Percentiles rank a stretch among this genome's conserved stretches.
Evolutionary conservation across 2,113 vertebrate species (phyloP).

Genomic region (Plotosus lineatus): DNA sequence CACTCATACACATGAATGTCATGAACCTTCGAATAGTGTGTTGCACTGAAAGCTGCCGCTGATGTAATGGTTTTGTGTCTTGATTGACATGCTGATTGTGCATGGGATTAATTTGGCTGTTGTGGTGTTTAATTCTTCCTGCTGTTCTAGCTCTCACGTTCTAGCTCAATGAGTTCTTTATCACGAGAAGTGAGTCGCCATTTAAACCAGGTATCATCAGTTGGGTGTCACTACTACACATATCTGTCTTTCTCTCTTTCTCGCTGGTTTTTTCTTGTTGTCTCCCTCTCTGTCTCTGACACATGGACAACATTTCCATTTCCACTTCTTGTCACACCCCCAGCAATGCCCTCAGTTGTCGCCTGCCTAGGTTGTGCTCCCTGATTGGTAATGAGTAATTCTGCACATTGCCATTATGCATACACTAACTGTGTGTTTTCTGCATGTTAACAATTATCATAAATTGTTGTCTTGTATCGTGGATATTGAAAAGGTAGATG

Average conservation of each 20-base stretch:
- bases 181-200: constrained; percentile 98
- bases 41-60: background rate
- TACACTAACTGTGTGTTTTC: constrained; percentile 59
- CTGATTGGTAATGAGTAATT: constrained; percentile 36
- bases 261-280: background rate
- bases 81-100: constrained; percentile 46
- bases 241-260: background rate
- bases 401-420: constrained; percentile 40
- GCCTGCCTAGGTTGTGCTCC: background rate
- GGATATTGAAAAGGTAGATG: background rate
- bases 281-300: constrained; percentile 9
- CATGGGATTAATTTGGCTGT: constrained; percentile 72
- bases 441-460: constrained; percentile 64
- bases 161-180: constrained; percentile 97
- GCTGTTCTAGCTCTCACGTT: constrained; percentile 93
- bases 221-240: constrained; percentile 66
- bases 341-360: constrained; percentile 53
- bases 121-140: constrained; percentile 70
- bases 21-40: background rate
- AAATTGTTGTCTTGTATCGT: constrained; percentile 8
- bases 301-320: constrained; percentile 14
- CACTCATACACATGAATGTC: constrained; percentile 30
- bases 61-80: constrained; percentile 19
- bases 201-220: constrained; percentile 91
- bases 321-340: constrained; percentile 47